Percentiles rank a stretch among this genome's conserved stretches.
phyloP scores from a whole-genome alignment of 2,888 invertebrate genomes.

The Parascotia fuliginaria region DNA sequence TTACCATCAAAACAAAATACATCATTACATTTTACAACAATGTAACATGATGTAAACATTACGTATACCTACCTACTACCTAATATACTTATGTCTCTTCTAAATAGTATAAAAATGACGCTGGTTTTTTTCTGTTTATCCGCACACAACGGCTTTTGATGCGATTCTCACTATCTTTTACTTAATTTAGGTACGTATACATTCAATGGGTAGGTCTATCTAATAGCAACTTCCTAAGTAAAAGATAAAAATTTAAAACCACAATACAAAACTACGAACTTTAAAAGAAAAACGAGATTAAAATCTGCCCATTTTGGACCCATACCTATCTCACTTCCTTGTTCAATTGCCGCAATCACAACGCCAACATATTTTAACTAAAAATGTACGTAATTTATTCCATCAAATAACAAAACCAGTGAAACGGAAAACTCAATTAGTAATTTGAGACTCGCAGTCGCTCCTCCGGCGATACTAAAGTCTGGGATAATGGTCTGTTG shows the following conservation, averaged over 20 bases:
- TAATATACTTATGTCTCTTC: no score
- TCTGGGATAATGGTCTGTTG: neutral
- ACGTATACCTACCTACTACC: no score
- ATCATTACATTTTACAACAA: neutral
- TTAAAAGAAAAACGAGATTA: neutral
- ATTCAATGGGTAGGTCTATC: no score
- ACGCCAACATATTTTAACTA: neutral
- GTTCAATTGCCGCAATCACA: neutral
- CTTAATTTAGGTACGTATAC: no score
- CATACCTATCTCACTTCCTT: neutral
- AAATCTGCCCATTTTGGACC: neutral
- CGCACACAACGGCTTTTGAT: no score
- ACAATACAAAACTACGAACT: neutral
- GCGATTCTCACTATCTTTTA: no score
- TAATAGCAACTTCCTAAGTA: no score
- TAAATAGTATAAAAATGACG: no score
- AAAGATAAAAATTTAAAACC: no score
- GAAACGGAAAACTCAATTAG: neutral
- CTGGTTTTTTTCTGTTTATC: no score
- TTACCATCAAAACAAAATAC: neutral
- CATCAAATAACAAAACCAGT: neutral
- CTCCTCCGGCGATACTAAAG: neutral
- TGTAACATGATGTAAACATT: conserved; percentile 3
- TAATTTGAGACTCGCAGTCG: neutral
- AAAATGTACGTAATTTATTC: neutral